Evolutionary conservation across 53 echinoderm and acorn worm species (phyloP), one percentile per base, ranked within the genome.

Genomic region (Crossaster papposus): DNA sequence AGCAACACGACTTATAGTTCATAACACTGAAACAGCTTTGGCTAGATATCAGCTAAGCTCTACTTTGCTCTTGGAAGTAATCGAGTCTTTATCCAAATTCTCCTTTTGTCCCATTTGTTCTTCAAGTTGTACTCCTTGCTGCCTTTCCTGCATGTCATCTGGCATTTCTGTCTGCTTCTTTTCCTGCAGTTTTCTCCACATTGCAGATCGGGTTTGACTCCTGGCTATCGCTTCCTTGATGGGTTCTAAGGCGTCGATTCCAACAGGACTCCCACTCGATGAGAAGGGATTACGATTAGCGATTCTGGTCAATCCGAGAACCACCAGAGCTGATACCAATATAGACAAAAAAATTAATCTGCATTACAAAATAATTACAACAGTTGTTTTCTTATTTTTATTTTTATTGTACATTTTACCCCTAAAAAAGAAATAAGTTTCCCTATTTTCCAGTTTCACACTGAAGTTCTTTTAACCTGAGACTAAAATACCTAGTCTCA

Each of bases 231-330:
- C 68, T 14, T 64, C 70, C 33, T 24, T 68, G 44, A 82, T 23
- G 68, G 65, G 68, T 23, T 90, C 64, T 13, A 93, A 79, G 64
- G 72, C 38, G 65, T 93, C 93, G 24, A 94, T 94, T 72, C 94
- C 94, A 7, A 85, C 51, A n/a, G 91, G 80, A 72, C 20, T 52
- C 20, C 89, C 91, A 64, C 83, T 83, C 52, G 78, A 63, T 63
- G 79, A 91, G 91, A 94, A 94, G 30, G 94, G 94, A 83, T 94
- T 94, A 36, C 78, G 77, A 34, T 89, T 64, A n/a, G 72, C 23
- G 1, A 94, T 76, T 34, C 94, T 91, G n/a, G 78, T 78, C 51
- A 91, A 81, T 37, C 91, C 94, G 14, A 94, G 65, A 83, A 80
- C 53, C 24, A 83, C 32, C 70, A 94, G 58, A 54, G 89, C 94